phyloP scores from a whole-genome alignment of 2,888 invertebrate species.

The Drosophila mimica region DNA sequence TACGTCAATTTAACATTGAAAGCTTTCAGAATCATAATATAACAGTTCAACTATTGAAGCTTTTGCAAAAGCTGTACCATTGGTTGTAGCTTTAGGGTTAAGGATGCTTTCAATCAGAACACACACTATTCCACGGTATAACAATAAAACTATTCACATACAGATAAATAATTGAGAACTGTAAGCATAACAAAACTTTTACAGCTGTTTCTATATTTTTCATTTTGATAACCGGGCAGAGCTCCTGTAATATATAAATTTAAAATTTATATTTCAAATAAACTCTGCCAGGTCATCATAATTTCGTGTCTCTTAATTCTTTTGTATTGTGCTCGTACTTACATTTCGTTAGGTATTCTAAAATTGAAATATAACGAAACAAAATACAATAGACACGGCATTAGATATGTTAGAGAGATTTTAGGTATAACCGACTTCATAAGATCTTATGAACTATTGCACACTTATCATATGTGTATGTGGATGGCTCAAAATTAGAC shows the following conservation, averaged over 20 bases:
- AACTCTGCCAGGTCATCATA: slow-evolving; percentile 10
- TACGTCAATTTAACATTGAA: slow-evolving; percentile 12
- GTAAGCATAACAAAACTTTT: slow-evolving; percentile 16
- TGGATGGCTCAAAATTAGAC: background rate
- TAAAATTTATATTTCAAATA: background rate
- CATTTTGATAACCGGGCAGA: slow-evolving; percentile 1
- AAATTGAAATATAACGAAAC: slow-evolving; percentile 69
- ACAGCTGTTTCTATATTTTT: background rate
- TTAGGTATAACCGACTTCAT: slow-evolving; percentile 11
- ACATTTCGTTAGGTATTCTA: slow-evolving; percentile 73
- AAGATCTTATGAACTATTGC: background rate
- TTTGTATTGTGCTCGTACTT: slow-evolving; percentile 60
- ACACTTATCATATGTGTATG: background rate
- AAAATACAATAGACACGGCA: slow-evolving; percentile 70
- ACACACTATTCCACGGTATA: slow-evolving; percentile 1
- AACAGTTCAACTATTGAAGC: slow-evolving; percentile 11
- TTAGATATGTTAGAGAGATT: slow-evolving; percentile 55
- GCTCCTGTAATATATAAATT: background rate
- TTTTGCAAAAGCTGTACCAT: slow-evolving; percentile 8
- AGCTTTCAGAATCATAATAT: slow-evolving; percentile 17
- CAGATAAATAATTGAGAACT: slow-evolving; percentile 10
- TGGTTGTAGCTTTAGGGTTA: slow-evolving; percentile 22
- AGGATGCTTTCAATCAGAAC: slow-evolving; percentile 24
- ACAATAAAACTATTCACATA: background rate
- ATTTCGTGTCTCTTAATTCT: background rate